These are phyloP conservation scores for Cebuella pygmaea DNA, from an alignment of 2,797 vertebrate species.

Conservation along the genomic window DNA sequence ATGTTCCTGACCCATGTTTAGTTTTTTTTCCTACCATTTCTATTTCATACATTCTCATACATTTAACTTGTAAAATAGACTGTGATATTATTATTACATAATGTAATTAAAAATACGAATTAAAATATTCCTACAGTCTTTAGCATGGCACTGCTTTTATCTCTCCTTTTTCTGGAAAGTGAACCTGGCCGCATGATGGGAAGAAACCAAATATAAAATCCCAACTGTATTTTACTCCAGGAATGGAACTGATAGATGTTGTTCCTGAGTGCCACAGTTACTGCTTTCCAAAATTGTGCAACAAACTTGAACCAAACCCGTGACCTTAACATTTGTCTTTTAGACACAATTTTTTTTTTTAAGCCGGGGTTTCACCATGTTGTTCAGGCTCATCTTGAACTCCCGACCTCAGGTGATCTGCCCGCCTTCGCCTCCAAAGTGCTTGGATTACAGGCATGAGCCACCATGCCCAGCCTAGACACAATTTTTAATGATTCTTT, in stretches of 20 bases:
- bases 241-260: neutral
- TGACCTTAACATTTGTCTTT: neutral
- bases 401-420: too few species aligned
- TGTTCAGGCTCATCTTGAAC: too few species aligned
- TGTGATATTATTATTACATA: constrained; percentile 85
- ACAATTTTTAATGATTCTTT: neutral
- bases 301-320: neutral
- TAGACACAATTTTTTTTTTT: too few species aligned
- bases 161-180: constrained; percentile 40
- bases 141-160: constrained; percentile 73
- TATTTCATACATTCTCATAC: constrained; percentile 82
- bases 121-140: constrained; percentile 85
- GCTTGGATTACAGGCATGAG: too few species aligned
- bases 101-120: constrained; percentile 88
- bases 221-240: neutral
- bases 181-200: neutral
- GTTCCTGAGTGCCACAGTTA: neutral
- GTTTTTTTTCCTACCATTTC: constrained; percentile 79
- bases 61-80: constrained; percentile 89
- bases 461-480: neutral
- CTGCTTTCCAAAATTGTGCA: neutral
- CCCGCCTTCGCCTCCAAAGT: too few species aligned
- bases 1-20: constrained; percentile 77
- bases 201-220: neutral
- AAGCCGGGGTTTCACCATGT: too few species aligned